A percentile compares a stretch with the other conserved stretches of the same genome.
These are phyloP conservation scores for Notolabrus celidotus DNA, from an alignment of 2,797 vertebrate species.

Conservation along the genomic window DNA sequence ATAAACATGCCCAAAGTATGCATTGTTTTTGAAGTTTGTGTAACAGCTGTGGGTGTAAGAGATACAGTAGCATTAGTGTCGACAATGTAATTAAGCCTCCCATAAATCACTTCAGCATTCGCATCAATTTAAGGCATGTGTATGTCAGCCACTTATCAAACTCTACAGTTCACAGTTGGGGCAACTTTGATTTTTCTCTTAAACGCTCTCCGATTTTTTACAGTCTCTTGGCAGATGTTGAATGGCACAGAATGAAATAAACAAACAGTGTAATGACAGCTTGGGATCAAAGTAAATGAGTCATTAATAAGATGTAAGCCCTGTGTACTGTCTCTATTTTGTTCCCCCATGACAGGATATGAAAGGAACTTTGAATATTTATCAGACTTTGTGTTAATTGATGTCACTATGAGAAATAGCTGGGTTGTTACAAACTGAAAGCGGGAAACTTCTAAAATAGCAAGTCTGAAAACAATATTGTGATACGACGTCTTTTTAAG, in stretches of 20 bases:
- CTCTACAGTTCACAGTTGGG: conserved; percentile 41
- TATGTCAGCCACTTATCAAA: conserved; percentile 41
- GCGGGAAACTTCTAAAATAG: conserved; percentile 46
- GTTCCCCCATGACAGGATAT: conserved; percentile 70
- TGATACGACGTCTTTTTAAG: conserved; percentile 12
- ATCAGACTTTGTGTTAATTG: conserved; percentile 73
- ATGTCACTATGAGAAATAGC: conserved; percentile 67
- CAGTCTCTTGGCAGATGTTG: conserved; percentile 62
- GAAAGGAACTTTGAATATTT: conserved; percentile 72
- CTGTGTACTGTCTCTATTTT: conserved; percentile 61
- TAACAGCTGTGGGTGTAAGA: conserved; percentile 49
- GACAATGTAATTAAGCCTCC: conserved; percentile 58
- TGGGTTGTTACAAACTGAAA: conserved; percentile 51
- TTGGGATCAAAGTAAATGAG: conserved; percentile 79
- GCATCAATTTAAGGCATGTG: conserved; percentile 18
- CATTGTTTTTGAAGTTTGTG: conserved; percentile 41
- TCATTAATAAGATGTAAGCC: conserved; percentile 76
- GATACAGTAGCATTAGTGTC: conserved; percentile 35
- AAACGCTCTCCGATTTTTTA: conserved; percentile 42
- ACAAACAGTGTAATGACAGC: conserved; percentile 73
- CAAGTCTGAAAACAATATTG: conserved; percentile 18
- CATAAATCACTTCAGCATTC: conserved; percentile 52
- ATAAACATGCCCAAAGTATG: conserved; percentile 52
- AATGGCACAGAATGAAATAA: conserved; percentile 64
- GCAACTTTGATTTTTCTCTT: conserved; percentile 35